Evolutionary conservation across 2,113 vertebrate species (phyloP).

Genomic region (Nyctibius bracteatus): DNA sequence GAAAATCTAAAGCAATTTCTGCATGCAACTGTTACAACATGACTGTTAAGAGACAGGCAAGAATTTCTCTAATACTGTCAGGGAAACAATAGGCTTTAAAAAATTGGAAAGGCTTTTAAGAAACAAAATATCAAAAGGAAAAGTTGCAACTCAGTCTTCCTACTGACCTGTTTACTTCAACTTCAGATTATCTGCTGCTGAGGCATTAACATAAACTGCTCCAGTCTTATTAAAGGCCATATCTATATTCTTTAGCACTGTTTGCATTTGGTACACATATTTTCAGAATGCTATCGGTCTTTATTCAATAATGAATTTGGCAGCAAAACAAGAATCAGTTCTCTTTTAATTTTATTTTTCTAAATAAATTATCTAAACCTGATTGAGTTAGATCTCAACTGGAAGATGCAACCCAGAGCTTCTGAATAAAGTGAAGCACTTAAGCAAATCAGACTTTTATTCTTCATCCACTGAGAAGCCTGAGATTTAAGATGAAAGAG

Average conservation of each 20-base stretch:
- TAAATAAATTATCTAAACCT: constrained; percentile 8
- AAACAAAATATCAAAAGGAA: not conserved
- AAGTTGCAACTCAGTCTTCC: not conserved
- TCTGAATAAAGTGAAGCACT: constrained; percentile 21
- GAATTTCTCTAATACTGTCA: not conserved
- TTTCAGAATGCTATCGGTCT: constrained; percentile 8
- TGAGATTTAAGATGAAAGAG: constrained; percentile 43
- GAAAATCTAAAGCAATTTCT: constrained; percentile 10
- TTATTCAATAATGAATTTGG: constrained; percentile 28
- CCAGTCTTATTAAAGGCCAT: not conserved
- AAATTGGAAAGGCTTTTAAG: not conserved
- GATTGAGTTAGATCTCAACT: constrained; percentile 10
- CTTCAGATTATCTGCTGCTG: constrained; percentile 4
- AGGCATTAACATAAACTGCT: constrained; percentile 10
- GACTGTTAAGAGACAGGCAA: not conserved
- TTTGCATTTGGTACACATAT: not conserved
- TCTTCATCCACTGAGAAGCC: not conserved
- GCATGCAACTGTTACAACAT: not conserved
- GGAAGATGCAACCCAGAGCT: not conserved
- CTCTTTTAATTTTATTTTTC: constrained; percentile 30
- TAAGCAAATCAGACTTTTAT: constrained; percentile 21
- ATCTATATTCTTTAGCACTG: constrained; percentile 24
- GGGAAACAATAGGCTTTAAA: not conserved
- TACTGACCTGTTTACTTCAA: not conserved
- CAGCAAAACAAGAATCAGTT: constrained; percentile 14